Base-by-base conservation (phyloP, 2,113 vertebrate species). In the Entosphenus tridentatus region DNA sequence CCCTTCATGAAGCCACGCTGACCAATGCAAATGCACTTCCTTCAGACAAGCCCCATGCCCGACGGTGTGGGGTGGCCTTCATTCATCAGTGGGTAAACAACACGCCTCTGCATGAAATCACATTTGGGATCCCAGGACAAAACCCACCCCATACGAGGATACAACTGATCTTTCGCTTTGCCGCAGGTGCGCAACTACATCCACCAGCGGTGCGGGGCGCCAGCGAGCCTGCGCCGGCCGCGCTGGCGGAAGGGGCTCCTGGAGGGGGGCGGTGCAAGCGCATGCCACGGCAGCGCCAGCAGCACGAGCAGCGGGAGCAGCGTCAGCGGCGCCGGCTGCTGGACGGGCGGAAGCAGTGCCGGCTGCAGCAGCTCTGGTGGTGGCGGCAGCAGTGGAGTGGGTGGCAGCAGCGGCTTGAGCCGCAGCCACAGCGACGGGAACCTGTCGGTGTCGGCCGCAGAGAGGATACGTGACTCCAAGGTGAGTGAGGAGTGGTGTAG, bases 381-480 rank as follows among this genome's bases (percentile, higher is more conserved):
- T 77, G 89, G 86, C 5, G 74, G 76, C 0, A 78, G 84, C 17
- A 93, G 88, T 10, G 83, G 83, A 4, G 74, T 84, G 0, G 81
- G 83, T 55, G 72, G 72, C 57, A 84, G 84, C 77, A 82, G 87
- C 76, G 88, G 86, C 82, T 91, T 97, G 76, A 97, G 91, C 77
- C 85, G 87, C 75, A 88, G 89, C 0, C 87, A 95, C 82, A 97
- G 92, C 1, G 91, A 97, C 55, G 88, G 92, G 54, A 98, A 96
- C 79, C 77, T 98, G 69, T 88, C 85, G 18, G 62, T 11, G 8
- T 89, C 85, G 39, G 90, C 92, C 57, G 92, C 92, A 1, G 93
- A 98, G 72, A 84, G 90, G 68, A 96, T 98, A 78, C 80, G 93
- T 73, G 92, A 98, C 81, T 96, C 93, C 54, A 96, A 98, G 85